Base-by-base conservation (phyloP, 2,888 invertebrate genomes). In the Hyppa rectilinea region DNA sequence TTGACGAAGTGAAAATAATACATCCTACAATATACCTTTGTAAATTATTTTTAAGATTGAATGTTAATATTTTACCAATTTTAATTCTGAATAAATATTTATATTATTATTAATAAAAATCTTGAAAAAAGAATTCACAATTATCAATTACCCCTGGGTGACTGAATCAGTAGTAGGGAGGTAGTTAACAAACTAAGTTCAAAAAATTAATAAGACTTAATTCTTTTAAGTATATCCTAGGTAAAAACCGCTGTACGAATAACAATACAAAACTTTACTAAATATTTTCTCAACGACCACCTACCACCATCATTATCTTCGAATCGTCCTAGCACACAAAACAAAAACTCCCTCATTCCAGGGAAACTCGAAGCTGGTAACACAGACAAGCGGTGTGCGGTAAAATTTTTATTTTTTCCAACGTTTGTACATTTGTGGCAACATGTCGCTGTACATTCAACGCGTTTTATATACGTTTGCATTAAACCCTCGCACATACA, bases 391-490 rank as follows among this genome's bases (percentile, higher is more conserved):
- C 81, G 62, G 77, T 81, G 81, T 78, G 85, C 64, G 78, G 84
- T 83, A 81, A 84, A 81, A 80, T 85, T 85, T 86, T 87, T 87
- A 86, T 84, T 80, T 86, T 82, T 79, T 81, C 77, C 80, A 80
- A 78, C 82, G 81, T 80, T 85, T 82, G 83, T 85, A 86, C 85
- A 84, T 86, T 86, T 86, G 87, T 79, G 87, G 87, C 81, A 81
- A 78, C 84, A 81, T 77, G 81, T 80, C 75, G 83, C 80, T 84
- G 83, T 82, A 84, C 85, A 84, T 86, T 85, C 80, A 75, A 81
- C 80, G 85, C 80, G 77, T 81, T 85, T 85, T 85, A 85, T 85
- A 85, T 80, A 80, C 75, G 85, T 80, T 85, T 75, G 76, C 83
- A 85, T 85, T 83, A 85, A 83, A 85, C 49, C 62, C 65, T 40